A percentile compares a stretch with the other conserved stretches of the same genome.
Evolutionary conservation across 2,113 vertebrate genomes (phyloP).

Genomic region (Ornithorhynchus anatinus): DNA sequence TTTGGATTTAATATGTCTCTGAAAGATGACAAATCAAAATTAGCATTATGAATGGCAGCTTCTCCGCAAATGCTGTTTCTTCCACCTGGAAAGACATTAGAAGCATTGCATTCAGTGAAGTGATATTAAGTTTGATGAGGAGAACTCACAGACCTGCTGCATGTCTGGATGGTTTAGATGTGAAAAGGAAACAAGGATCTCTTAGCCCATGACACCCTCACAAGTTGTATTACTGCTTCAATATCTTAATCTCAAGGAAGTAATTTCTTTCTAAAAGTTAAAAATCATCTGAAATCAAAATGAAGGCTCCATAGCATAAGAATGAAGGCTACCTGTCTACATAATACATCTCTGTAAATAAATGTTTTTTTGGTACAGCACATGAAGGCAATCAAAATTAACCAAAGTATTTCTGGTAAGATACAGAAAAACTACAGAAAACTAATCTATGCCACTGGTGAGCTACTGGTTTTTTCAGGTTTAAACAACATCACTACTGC

Average conservation of each 20-base stretch:
- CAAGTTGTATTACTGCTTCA: too few species aligned
- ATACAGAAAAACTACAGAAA: neutral
- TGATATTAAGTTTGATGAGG: too few species aligned
- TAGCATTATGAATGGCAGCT: neutral
- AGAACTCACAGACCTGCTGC: too few species aligned
- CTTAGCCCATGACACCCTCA: too few species aligned
- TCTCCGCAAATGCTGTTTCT: neutral
- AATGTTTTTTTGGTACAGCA: neutral
- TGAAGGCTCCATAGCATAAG: neutral
- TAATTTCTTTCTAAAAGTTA: neutral
- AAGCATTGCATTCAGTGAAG: too few species aligned
- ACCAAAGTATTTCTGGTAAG: neutral
- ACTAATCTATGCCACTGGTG: neutral
- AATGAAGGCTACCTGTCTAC: neutral
- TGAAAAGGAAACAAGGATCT: too few species aligned
- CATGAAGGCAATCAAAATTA: neutral
- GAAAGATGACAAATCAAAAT: constrained; percentile 29
- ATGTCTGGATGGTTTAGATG: too few species aligned
- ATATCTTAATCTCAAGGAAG: neutral
- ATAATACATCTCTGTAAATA: neutral
- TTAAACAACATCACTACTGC: neutral
- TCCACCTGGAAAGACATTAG: too few species aligned
- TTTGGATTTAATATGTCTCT: constrained; percentile 90
- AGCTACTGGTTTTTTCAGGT: neutral
- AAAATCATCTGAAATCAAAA: neutral